A percentile compares a stretch with the other conserved stretches of the same genome.
phyloP scores from a whole-genome alignment of 2,113 vertebrate genomes.

The Stegastes partitus region DNA sequence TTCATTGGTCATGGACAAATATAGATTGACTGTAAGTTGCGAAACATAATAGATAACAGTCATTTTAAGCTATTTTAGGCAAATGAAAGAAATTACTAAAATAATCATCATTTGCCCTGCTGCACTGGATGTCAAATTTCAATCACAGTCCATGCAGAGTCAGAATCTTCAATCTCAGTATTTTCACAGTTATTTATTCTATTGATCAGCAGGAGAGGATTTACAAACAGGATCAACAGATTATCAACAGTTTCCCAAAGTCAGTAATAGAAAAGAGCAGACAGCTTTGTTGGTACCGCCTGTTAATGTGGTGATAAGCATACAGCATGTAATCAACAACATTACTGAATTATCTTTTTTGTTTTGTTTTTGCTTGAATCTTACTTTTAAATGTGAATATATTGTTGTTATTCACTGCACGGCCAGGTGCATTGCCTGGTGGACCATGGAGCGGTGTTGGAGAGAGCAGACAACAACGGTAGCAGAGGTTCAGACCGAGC shows the following conservation, averaged over 20 bases:
- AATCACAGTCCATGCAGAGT: constrained; percentile 46
- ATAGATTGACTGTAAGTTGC: not conserved
- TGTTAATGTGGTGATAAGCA: not conserved
- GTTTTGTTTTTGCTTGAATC: not conserved
- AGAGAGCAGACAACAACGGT: constrained; percentile 91
- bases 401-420: not conserved
- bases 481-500: constrained; percentile 92
- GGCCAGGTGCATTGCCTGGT: constrained; percentile 94
- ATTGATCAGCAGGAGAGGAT: constrained; percentile 48
- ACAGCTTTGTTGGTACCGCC: not conserved
- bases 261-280: constrained; percentile 1
- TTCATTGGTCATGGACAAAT: not conserved
- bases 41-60: constrained; percentile 9
- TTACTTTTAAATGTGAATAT: not conserved
- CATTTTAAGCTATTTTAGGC: constrained; percentile 18
- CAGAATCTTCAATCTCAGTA: constrained; percentile 1
- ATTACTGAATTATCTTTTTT: not conserved
- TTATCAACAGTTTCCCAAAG: constrained; percentile 19
- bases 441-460: constrained; percentile 93
- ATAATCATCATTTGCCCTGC: constrained; percentile 13
- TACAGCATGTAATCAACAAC: constrained; percentile 19
- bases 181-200: constrained; percentile 20
- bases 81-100: constrained; percentile 24
- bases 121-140: constrained; percentile 22
- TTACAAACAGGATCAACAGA: constrained; percentile 36